phyloP scores from a whole-genome alignment of 1,140 invertebrate species.

The Sarcophaga peregrina region DNA sequence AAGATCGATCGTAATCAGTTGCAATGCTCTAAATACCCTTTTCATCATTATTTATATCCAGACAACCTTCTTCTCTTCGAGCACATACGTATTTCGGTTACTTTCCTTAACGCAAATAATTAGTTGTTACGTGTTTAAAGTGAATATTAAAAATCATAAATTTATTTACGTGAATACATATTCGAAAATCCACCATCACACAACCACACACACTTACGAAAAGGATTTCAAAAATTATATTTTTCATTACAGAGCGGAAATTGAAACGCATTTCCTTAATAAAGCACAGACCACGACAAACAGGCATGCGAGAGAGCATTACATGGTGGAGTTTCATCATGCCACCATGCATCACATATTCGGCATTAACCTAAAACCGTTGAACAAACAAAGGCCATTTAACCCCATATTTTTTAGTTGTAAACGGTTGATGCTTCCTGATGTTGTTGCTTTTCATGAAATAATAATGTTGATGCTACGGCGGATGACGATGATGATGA shows the following conservation, averaged over 20 bases:
- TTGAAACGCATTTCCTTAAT: conserved; percentile 39
- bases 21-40: too few relatives aligned
- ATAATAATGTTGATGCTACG: background rate
- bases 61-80: too few relatives aligned
- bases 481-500: background rate
- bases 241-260: conserved; percentile 35
- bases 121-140: conserved; percentile 31
- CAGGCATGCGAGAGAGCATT: background rate
- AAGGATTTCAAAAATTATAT: background rate
- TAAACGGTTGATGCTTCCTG: background rate
- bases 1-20: too few relatives aligned
- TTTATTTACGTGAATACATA: background rate
- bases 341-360: background rate
- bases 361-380: background rate
- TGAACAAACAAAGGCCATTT: background rate
- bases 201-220: background rate
- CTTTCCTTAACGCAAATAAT: background rate
- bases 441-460: too few relatives aligned
- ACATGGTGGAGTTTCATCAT: background rate
- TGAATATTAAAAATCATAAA: conserved; percentile 19
- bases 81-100: too few relatives aligned
- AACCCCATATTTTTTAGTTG: conserved; percentile 3
- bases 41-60: too few relatives aligned
- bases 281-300: background rate
- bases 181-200: background rate